Evolutionary conservation across 2,888 invertebrate genomes (phyloP).

Genomic region (Erpobdella octoculata): DNA sequence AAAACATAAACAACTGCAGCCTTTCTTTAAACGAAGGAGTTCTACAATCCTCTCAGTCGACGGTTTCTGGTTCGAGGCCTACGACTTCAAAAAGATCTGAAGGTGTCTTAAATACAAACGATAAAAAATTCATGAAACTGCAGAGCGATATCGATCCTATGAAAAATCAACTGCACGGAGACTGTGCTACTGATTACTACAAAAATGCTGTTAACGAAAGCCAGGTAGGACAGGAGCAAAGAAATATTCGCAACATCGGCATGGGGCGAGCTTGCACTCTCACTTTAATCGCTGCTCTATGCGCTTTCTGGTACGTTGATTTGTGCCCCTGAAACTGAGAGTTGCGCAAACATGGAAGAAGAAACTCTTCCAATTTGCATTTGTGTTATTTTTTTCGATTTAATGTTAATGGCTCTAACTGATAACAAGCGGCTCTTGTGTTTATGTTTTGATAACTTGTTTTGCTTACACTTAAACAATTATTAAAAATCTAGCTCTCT

Average conservation of each 20-base stretch:
- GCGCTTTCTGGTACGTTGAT: neutral
- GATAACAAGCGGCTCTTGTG: no score
- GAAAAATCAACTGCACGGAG: no score
- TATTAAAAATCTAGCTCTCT: no score
- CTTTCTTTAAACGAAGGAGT: neutral
- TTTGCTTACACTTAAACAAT: no score
- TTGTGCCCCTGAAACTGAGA: neutral
- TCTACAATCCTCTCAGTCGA: neutral
- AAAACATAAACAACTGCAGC: constrained; percentile 3
- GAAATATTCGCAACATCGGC: neutral
- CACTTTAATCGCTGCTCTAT: neutral
- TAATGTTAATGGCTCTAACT: no score
- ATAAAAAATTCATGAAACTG: neutral
- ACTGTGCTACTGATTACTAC: no score
- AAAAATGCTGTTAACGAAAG: neutral
- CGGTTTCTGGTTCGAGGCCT: neutral
- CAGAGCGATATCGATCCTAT: no score
- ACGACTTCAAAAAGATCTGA: neutral
- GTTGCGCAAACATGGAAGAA: neutral
- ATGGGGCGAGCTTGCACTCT: neutral
- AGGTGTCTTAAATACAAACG: no score
- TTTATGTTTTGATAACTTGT: no score
- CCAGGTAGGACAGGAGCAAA: neutral
- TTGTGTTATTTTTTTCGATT: neutral
- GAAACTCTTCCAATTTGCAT: neutral